phyloP scores from a whole-genome alignment of 2,113 vertebrate genomes.

The Rhegmatorhina hoffmannsi region DNA sequence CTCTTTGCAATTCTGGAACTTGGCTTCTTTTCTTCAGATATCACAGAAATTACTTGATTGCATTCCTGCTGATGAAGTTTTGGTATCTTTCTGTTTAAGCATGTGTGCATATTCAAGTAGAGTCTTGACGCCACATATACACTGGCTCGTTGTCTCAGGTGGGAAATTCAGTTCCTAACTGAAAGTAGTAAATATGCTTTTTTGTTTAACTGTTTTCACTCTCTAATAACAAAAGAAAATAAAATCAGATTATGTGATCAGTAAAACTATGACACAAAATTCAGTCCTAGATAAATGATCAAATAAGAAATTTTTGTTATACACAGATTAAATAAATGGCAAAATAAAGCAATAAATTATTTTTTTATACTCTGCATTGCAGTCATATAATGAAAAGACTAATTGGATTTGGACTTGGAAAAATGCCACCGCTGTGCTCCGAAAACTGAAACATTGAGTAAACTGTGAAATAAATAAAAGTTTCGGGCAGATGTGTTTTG shows the following conservation, averaged over 20 bases:
- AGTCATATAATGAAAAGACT: background rate
- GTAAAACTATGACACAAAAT: background rate
- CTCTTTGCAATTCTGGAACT: background rate
- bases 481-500: background rate
- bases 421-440: conserved; percentile 1
- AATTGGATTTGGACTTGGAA: conserved; percentile 42
- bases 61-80: background rate
- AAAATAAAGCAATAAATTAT: background rate
- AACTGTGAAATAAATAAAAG: conserved; percentile 13
- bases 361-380: background rate
- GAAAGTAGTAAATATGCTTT: background rate
- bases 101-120: accelerated
- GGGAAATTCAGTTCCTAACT: background rate
- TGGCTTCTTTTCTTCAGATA: background rate
- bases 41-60: background rate
- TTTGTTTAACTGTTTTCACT: background rate
- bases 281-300: background rate
- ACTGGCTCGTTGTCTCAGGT: background rate
- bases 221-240: background rate
- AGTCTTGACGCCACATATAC: background rate
- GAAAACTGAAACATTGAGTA: conserved; percentile 18
- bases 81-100: background rate
- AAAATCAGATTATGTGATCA: conserved; percentile 6
- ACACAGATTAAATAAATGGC: background rate
- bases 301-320: conserved; percentile 15